Base-by-base conservation (phyloP, 2,113 vertebrate genomes). In the Genyomyrus donnyi region DNA sequence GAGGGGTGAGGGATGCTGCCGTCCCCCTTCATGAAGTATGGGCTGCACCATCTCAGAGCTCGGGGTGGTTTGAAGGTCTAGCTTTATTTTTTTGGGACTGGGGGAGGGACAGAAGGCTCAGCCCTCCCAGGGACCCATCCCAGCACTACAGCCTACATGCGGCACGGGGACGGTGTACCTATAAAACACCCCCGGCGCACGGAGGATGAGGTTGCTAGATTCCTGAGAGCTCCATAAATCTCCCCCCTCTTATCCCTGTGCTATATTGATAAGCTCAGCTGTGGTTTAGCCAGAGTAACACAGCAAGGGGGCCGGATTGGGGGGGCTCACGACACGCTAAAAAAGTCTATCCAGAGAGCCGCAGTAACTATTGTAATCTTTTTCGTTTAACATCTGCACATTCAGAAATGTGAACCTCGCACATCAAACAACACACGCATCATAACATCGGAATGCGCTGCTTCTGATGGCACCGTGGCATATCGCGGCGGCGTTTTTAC, bases 251-350 rank as follows among this genome's bases (percentile, higher is more conserved):
- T 91, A 92, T 92, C 91, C 90, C 80, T 50, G 85, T 89, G 90
- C 70, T 91, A 89, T 92, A 93, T 91, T 91, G 93, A 93, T 93
- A 93, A 93, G 91, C 91, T 90, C 90, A 91, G 89, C 90, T 90
- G 77, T 13, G 77, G 70, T 90, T 85, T 24, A 91, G 91, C 42
- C 89, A 77, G n/a, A 88, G 35, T n/a, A 52, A 58, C 39, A 35
- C 10, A 70, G 83, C 10, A 3, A 86, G n/a, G 48, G n/a, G 46
- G 24, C 45, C 9, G n/a, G 62, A 27, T 10, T 19, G 70, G 35
- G 70, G 46, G 66, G 49, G 11, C 49, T 0, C 49, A 50, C 49
- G 0, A 50, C 49, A 50, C 2, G 2, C 49, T 50, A 50, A 50
- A 50, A 50, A 50, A 13, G 89, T 62, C 17, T 52, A 66, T 17